Percentiles rank a stretch among this genome's conserved stretches.
These are phyloP conservation scores for Ametastegia equiseti DNA, from an alignment of 2,888 invertebrate species.

Conservation along the genomic window DNA sequence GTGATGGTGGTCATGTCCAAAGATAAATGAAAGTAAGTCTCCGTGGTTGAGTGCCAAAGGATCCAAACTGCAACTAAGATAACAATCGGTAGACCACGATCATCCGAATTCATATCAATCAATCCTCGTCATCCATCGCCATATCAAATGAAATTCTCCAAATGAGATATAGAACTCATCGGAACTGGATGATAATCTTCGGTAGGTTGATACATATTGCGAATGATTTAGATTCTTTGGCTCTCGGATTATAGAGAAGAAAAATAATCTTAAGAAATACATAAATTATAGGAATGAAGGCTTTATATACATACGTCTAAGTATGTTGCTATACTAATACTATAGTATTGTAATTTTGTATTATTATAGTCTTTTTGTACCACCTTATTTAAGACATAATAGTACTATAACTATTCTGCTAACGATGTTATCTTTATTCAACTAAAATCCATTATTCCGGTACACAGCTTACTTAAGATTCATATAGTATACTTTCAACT, in stretches of 20 bases:
- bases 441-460: slow-evolving; percentile 10
- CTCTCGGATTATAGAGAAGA: slow-evolving; percentile 13
- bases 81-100: neutral
- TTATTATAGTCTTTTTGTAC: slow-evolving; percentile 63
- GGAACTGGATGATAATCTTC: neutral
- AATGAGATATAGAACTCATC: neutral
- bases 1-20: slow-evolving; percentile 38
- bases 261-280: slow-evolving; percentile 26
- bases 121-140: neutral
- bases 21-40: slow-evolving; percentile 43
- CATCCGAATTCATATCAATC: neutral
- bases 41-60: slow-evolving; percentile 37
- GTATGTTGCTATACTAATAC: slow-evolving; percentile 41
- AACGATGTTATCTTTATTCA: slow-evolving; percentile 22
- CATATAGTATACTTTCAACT: slow-evolving; percentile 5
- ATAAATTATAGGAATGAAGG: slow-evolving; percentile 37
- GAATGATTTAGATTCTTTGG: slow-evolving; percentile 36
- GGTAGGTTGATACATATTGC: neutral
- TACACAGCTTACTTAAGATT: slow-evolving; percentile 18
- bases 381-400: slow-evolving; percentile 55
- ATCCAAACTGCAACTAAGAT: slow-evolving; percentile 31
- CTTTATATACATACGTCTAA: slow-evolving; percentile 34
- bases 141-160: neutral
- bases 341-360: slow-evolving; percentile 62
- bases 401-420: slow-evolving; percentile 29